These are phyloP conservation scores for Eretmocerus hayati DNA, from an alignment of 2,888 invertebrate genomes.

Conservation along the genomic window DNA sequence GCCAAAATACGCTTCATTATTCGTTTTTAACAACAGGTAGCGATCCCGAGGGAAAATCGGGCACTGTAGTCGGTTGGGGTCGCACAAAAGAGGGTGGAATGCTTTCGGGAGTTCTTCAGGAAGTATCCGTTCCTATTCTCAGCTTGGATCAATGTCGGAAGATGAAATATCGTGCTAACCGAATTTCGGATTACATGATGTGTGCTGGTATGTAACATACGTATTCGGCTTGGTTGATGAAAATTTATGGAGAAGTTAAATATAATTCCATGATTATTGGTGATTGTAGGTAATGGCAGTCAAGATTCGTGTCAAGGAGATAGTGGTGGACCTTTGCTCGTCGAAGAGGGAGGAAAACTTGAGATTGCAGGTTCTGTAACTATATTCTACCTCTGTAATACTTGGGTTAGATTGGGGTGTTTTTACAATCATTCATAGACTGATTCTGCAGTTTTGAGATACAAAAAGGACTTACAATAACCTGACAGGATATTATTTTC, in stretches of 20 bases:
- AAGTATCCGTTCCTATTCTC: slow-evolving; percentile 78
- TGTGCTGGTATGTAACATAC: too few relatives aligned
- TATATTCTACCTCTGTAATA: too few relatives aligned
- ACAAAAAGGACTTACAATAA: too few relatives aligned
- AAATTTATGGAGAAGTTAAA: too few relatives aligned
- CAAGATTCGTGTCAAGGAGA: slow-evolving; percentile 87
- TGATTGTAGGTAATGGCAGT: slow-evolving; percentile 65
- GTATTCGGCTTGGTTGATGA: too few relatives aligned
- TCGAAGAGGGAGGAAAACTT: slow-evolving; percentile 68
- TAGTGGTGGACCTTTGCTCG: slow-evolving; percentile 75
- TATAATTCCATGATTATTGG: too few relatives aligned
- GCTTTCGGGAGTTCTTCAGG: slow-evolving; percentile 71
- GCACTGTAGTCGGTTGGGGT: slow-evolving; percentile 83
- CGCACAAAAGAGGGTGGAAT: slow-evolving; percentile 75
- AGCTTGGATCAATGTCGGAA: slow-evolving; percentile 71
- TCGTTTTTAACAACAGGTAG: slow-evolving; percentile 48
- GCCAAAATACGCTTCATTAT: too few relatives aligned
- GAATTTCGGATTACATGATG: slow-evolving; percentile 78
- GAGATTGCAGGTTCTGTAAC: slow-evolving; percentile 63
- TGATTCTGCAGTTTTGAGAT: slow-evolving; percentile 28
- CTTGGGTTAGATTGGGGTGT: too few relatives aligned
- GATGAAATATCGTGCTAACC: slow-evolving; percentile 75
- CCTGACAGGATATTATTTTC: too few relatives aligned
- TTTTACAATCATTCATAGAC: neutral
- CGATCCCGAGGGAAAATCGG: slow-evolving; percentile 66